These are phyloP conservation scores for Pteropus alecto DNA, from an alignment of 2,113 vertebrate genomes.

Conservation along the genomic window DNA sequence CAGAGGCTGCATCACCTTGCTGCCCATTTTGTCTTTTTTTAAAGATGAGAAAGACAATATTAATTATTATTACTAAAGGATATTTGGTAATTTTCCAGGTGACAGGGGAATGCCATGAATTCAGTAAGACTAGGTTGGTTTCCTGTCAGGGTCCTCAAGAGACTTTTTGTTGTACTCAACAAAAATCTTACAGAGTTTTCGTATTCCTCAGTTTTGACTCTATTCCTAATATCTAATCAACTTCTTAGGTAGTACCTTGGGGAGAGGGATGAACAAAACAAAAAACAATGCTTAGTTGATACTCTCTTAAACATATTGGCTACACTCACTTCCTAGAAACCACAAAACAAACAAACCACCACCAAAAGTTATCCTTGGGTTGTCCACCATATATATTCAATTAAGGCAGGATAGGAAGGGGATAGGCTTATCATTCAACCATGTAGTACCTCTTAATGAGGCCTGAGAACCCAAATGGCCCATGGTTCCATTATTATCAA, in stretches of 20 bases:
- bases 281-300: background rate
- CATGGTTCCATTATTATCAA: background rate
- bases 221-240: background rate
- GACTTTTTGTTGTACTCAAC: background rate
- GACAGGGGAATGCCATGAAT: background rate
- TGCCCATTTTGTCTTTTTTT: background rate
- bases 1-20: background rate
- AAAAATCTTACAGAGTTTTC: background rate
- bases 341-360: background rate
- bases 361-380: background rate
- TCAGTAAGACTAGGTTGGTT: background rate
- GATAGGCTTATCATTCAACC: background rate
- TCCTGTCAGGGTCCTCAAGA: background rate
- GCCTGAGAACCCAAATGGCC: background rate
- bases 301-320: background rate
- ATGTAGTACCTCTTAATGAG: background rate
- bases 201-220: background rate
- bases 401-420: background rate
- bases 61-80: background rate
- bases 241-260: background rate
- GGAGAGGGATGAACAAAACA: background rate
- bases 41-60: background rate
- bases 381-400: background rate
- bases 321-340: background rate
- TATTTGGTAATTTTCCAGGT: background rate